These are phyloP conservation scores for Aproaerema taeniolella DNA, from an alignment of 2,888 invertebrate species.

Conservation along the genomic window DNA sequence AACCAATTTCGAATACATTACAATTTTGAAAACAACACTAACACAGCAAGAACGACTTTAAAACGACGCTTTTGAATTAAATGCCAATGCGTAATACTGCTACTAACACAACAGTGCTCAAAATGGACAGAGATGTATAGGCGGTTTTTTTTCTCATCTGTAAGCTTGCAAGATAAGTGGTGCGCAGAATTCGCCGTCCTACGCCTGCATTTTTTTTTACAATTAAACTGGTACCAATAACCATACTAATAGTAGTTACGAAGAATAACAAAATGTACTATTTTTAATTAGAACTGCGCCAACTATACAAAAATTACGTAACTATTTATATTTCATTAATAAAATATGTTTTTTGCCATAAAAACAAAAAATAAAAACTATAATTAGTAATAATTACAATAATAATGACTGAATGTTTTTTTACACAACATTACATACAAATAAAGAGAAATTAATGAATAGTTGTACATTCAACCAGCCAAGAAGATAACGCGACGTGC, in stretches of 20 bases:
- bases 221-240: conserved; percentile 2
- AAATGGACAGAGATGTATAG: not conserved
- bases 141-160: not conserved
- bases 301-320: conserved; percentile 20
- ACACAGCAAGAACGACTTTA: no score
- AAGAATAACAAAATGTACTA: conserved; percentile 7
- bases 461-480: conserved; percentile 36
- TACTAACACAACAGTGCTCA: conserved; percentile 3
- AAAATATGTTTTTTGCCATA: conserved; percentile 40
- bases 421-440: conserved; percentile 40
- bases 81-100: not conserved
- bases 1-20: conserved; percentile 1
- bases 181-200: not conserved
- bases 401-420: conserved; percentile 40
- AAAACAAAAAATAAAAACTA: conserved; percentile 40
- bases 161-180: not conserved
- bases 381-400: conserved; percentile 40
- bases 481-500: conserved; percentile 16
- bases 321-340: conserved; percentile 29
- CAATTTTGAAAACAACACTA: no score
- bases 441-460: conserved; percentile 33
- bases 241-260: not conserved
- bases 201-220: conserved; percentile 4
- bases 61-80: no score
- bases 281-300: conserved; percentile 20